Percentiles rank a stretch among this genome's conserved stretches.
phyloP scores from a whole-genome alignment of 2,113 vertebrate species.

The Corythaeola cristata region DNA sequence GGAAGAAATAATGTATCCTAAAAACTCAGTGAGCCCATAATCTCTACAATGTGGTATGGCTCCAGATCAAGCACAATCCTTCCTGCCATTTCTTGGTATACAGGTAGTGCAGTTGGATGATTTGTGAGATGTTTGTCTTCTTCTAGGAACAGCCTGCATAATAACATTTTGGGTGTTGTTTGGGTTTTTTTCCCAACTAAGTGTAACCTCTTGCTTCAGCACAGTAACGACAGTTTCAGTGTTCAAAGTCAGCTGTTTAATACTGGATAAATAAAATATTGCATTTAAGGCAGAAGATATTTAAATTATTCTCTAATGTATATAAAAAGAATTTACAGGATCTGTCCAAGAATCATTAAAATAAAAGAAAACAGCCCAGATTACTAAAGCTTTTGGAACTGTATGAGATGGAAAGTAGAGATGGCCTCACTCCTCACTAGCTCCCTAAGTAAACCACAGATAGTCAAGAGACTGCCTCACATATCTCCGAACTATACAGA shows the following conservation, averaged over 20 bases:
- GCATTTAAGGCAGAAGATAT: neutral
- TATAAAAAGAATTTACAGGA: neutral
- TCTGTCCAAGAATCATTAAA: neutral
- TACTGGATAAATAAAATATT: neutral
- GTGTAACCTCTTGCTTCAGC: neutral
- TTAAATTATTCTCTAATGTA: neutral
- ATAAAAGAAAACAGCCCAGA: neutral
- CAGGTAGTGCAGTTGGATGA: neutral
- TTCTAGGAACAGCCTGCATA: neutral
- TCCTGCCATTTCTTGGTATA: slow-evolving; percentile 30
- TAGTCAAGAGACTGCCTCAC: neutral
- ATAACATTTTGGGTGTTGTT: neutral
- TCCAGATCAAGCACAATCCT: slow-evolving; percentile 43
- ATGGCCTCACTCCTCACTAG: neutral
- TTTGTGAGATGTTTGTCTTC: slow-evolving; percentile 20
- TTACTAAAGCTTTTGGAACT: neutral
- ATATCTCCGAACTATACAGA: neutral
- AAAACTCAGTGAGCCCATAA: neutral
- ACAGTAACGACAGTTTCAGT: neutral
- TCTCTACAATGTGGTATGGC: slow-evolving; percentile 31
- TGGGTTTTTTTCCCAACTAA: neutral
- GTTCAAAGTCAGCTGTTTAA: neutral
- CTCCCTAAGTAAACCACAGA: neutral
- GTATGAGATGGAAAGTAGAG: neutral
- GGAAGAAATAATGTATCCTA: slow-evolving; percentile 7